Conservation (phyloP, 2,113 vertebrate species). For the Barnardius zonarius region DNA sequence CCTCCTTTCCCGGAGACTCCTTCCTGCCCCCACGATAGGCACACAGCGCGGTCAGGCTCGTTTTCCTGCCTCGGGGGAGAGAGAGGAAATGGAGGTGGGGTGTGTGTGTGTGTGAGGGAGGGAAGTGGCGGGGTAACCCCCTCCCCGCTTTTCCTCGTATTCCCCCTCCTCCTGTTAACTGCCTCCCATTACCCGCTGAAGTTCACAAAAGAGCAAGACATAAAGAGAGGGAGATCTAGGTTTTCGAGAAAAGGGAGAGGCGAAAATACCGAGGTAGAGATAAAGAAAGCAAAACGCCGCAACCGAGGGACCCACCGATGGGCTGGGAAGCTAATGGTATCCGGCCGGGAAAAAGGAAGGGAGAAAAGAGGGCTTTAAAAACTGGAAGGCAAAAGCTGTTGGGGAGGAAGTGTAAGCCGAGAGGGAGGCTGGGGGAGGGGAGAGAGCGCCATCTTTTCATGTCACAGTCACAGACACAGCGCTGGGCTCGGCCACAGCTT, state of each 20-base stretch:
- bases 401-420: constrained; percentile 73
- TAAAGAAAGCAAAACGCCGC: neutral
- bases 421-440: constrained; percentile 68
- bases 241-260: constrained; percentile 60
- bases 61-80: neutral
- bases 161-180: constrained; percentile 19
- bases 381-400: constrained; percentile 47
- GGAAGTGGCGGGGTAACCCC: constrained; percentile 40
- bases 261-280: constrained; percentile 46
- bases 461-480: constrained; percentile 75
- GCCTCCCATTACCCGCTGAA: constrained; percentile 63
- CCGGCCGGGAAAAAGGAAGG: constrained; percentile 22
- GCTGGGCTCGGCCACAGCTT: constrained; percentile 66
- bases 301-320: constrained; percentile 47
- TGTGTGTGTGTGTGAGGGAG: neutral
- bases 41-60: neutral
- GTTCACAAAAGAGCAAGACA: constrained; percentile 71
- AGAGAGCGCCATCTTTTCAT: constrained; percentile 81
- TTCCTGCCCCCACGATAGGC: neutral
- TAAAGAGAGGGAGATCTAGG: constrained; percentile 53
- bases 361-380: constrained; percentile 40
- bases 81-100: neutral
- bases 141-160: neutral
- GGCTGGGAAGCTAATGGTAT: constrained; percentile 61
- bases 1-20: neutral